A percentile compares a stretch with the other conserved stretches of the same genome.
phyloP scores from a whole-genome alignment of 1,140 invertebrate genomes.

The Zophobas morio region DNA sequence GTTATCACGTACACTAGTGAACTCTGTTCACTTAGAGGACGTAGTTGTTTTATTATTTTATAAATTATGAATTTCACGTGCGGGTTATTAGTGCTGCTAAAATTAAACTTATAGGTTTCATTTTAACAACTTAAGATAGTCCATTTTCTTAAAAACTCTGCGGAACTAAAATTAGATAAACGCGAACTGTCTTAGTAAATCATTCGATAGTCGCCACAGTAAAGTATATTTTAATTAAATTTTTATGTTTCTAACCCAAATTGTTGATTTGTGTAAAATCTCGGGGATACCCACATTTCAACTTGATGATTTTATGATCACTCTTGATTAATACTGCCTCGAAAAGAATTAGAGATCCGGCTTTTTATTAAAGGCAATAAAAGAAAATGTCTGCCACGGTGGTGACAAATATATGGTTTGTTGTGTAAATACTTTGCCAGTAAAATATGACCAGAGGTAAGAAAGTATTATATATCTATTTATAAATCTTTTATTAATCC shows the following conservation, averaged over 20 bases:
- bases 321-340: background rate
- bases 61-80: background rate
- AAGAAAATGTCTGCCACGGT: conserved; percentile 7
- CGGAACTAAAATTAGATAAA: background rate
- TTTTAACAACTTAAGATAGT: conserved; percentile 6
- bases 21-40: background rate
- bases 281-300: background rate
- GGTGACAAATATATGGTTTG: conserved; percentile 22
- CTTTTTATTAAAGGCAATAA: conserved; percentile 29
- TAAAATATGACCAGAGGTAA: conserved; percentile 7
- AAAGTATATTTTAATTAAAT: conserved; percentile 37
- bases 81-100: conserved; percentile 14
- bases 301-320: conserved; percentile 21
- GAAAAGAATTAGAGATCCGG: background rate
- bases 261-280: conserved; percentile 4
- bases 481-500: background rate
- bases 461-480: conserved; percentile 23
- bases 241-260: conserved; percentile 28
- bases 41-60: background rate
- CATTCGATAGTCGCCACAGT: conserved; percentile 8
- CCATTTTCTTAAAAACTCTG: conserved; percentile 16
- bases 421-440: conserved; percentile 9
- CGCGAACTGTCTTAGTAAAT: conserved; percentile 19
- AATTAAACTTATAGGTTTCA: conserved; percentile 13
- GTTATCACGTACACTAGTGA: background rate